These are phyloP conservation scores for Sebastes glaucus DNA, from an alignment of 2,797 vertebrate species.

Conservation along the genomic window DNA sequence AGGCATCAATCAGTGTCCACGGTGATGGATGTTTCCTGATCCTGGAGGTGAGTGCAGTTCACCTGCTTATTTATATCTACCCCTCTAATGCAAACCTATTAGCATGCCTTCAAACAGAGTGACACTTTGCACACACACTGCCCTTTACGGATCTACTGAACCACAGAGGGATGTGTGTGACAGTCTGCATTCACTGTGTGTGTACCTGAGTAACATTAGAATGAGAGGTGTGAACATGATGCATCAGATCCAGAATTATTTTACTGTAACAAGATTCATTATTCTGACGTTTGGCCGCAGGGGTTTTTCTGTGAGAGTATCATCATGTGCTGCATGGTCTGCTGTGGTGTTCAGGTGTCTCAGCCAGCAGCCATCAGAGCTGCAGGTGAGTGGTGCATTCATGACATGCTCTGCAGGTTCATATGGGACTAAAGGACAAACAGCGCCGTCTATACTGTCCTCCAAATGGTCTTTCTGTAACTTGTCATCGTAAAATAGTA, in stretches of 20 bases:
- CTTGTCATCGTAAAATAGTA: neutral
- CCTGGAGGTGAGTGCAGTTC: neutral
- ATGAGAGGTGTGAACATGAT: neutral
- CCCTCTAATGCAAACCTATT: neutral
- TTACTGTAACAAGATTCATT: neutral
- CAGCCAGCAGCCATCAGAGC: neutral
- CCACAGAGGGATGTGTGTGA: neutral
- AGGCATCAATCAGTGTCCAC: neutral
- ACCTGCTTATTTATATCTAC: neutral
- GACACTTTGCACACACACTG: neutral
- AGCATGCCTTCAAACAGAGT: neutral
- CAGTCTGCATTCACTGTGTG: neutral
- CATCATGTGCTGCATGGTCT: neutral
- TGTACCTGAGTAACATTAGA: neutral
- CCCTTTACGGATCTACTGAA: no score
- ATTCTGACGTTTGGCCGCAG: neutral
- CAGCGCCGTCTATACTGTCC: neutral
- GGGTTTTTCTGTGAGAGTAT: neutral
- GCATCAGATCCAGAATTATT: neutral
- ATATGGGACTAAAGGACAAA: neutral
- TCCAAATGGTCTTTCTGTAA: neutral
- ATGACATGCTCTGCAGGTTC: neutral
- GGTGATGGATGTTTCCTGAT: neutral
- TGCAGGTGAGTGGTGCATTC: neutral
- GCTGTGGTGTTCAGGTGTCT: neutral